Evolutionary conservation across 2,797 vertebrate genomes (phyloP).

Genomic region (Sebastes minor): DNA sequence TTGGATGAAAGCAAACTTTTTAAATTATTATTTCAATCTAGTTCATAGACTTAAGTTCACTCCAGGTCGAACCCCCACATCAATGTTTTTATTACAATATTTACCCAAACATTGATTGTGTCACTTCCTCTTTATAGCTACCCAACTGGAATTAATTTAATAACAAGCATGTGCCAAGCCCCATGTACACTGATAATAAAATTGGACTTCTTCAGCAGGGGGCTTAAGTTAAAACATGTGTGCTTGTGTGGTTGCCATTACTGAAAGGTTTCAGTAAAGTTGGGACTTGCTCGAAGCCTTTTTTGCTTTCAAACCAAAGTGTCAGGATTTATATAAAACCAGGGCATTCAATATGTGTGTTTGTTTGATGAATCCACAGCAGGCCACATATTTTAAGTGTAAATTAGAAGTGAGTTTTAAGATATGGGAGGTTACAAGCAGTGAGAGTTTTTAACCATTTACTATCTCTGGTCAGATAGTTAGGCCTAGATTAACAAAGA

Average conservation of each 20-base stretch:
- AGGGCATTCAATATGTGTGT: not conserved
- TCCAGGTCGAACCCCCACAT: not conserved
- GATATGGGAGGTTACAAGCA: not conserved
- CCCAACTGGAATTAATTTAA: slow-evolving; percentile 17
- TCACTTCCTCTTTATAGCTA: slow-evolving; percentile 3
- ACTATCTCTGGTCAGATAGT: not conserved
- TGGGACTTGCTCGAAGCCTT: not conserved
- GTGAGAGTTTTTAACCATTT: not conserved
- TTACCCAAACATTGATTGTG: not conserved
- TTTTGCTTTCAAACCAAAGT: not conserved
- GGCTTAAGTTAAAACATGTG: slow-evolving; percentile 41
- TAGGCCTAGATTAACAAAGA: not conserved
- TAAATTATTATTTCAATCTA: not conserved
- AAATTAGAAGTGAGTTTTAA: not conserved
- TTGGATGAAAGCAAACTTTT: not conserved
- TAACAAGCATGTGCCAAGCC: slow-evolving; percentile 6
- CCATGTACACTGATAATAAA: not conserved
- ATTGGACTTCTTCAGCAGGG: not conserved
- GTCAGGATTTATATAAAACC: not conserved
- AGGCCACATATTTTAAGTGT: not conserved
- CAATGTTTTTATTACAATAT: not conserved
- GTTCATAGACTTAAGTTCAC: not conserved
- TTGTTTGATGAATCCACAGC: not conserved
- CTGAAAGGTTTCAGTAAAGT: not conserved
- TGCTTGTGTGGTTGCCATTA: not conserved